phyloP scores from a whole-genome alignment of 2,113 vertebrate genomes.

The Hemiscyllium ocellatum region DNA sequence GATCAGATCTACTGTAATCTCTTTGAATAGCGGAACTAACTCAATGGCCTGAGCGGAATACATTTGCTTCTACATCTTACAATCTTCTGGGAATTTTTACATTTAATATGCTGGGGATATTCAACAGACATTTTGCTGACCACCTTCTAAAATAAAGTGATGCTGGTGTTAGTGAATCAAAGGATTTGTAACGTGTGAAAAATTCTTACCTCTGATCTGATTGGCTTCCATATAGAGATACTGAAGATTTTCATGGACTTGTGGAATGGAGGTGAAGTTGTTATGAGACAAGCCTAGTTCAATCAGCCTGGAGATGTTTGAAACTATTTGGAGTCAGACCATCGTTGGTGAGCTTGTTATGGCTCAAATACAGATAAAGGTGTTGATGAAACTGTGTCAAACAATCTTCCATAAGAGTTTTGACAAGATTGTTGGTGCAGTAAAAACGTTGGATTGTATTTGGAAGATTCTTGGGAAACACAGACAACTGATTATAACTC shows the following conservation, averaged over 20 bases:
- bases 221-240: constrained; percentile 66
- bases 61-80: too few relatives aligned
- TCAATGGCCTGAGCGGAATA: too few relatives aligned
- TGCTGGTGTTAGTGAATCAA: background rate
- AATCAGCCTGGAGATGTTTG: constrained; percentile 56
- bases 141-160: background rate
- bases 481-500: constrained; percentile 53
- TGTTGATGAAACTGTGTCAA: constrained; percentile 50
- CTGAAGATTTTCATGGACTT: constrained; percentile 55
- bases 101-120: background rate
- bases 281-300: constrained; percentile 68
- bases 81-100: background rate
- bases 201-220: constrained; percentile 55
- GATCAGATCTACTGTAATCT: too few relatives aligned
- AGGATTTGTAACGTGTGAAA: background rate
- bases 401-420: constrained; percentile 47
- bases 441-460: constrained; percentile 59
- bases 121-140: background rate
- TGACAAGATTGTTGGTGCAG: constrained; percentile 56
- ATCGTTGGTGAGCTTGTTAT: constrained; percentile 49
- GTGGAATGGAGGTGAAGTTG: constrained; percentile 52
- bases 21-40: too few relatives aligned
- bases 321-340: constrained; percentile 47
- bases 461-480: constrained; percentile 55
- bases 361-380: constrained; percentile 54